These are phyloP conservation scores for Dysidea cf. avara DNA, from an alignment of 37 sponge, comb jelly and placozoan species.

Conservation along the genomic window DNA sequence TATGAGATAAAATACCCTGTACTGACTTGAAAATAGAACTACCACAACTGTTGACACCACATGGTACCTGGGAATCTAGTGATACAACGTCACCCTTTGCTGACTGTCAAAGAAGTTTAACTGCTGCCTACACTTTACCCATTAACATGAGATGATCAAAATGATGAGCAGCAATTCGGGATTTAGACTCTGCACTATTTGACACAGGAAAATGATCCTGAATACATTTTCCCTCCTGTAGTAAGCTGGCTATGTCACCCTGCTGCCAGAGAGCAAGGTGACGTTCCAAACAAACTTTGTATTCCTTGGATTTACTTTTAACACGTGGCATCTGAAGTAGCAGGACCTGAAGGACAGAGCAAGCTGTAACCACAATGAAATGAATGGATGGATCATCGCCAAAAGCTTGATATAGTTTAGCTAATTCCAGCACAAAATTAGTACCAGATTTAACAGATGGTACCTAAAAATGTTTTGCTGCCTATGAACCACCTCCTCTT, in stretches of 20 bases:
- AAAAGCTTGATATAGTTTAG: conserved; percentile 23
- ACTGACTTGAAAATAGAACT: no score
- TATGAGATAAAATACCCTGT: no score
- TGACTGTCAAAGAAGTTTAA: no score
- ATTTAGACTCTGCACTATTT: no score
- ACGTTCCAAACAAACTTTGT: conserved; percentile 8
- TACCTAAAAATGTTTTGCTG: conserved; percentile 14
- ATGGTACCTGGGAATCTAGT: no score
- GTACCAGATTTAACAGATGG: conserved; percentile 32
- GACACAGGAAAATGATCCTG: conserved; percentile 31
- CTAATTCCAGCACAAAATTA: conserved; percentile 12
- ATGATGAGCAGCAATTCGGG: no score
- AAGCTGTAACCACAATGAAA: conserved; percentile 25
- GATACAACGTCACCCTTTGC: no score
- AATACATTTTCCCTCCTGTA: conserved; percentile 25
- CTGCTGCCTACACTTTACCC: no score
- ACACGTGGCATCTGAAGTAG: conserved; percentile 23
- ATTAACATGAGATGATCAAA: no score
- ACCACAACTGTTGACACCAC: no score
- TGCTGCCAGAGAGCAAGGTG: conserved; percentile 12
- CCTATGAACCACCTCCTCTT: conserved; percentile 38
- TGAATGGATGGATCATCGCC: conserved; percentile 25
- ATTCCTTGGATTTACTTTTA: conserved; percentile 23
- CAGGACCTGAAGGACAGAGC: conserved; percentile 10
- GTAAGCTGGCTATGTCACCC: conserved; percentile 9